Evolutionary conservation across 2,797 vertebrate genomes (phyloP), one percentile per base, ranked within the genome.

Genomic region (Hydrolagus colliei): DNA sequence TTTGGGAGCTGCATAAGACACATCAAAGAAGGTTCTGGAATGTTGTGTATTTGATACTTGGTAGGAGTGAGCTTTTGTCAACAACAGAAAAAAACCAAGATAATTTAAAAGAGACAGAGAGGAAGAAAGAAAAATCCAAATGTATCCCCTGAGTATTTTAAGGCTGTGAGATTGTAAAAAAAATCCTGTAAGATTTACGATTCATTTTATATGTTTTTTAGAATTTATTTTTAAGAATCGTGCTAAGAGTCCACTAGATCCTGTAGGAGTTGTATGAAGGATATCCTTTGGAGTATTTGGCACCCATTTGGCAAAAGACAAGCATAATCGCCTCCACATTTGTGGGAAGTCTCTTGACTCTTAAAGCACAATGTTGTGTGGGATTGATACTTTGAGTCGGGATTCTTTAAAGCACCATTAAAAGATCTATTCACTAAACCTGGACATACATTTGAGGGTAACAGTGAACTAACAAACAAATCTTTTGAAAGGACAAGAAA

Each of bases 121-220:
- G 79, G 79, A 52, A 52, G 41, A 52, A 52, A 52, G 41, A 52
- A 52, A 52, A 9, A 41, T 68, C 65, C 9, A 32, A 41, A 67
- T 65, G 0, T 61, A 16, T 84, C 79, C 65, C 79, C 41, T 68
- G 79, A 4, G 79, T 84, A 32, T 84, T 84, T 65, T 84, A 71
- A 71, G 65, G 67, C 79, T 84, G n/a, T 71, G 79, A 71, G 79
- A 84, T 84, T 84, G 79, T 84, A 84, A 84, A 52, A 52, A 27
- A 82, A 84, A 71, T 84, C 41, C 65, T 71, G 79, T 84, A 84
- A 65, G 79, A 84, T 84, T 84, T 84, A 84, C 41, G 79, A 71
- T 84, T 84, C 79, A 84, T 84, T 84, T 84, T 84, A 84, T 84
- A 84, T 27, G 65, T 84, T 84, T 84, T 67, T 71, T 71, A 68